Base-by-base conservation (phyloP, 2,113 vertebrate species). In the Oncorhynchus nerka region DNA sequence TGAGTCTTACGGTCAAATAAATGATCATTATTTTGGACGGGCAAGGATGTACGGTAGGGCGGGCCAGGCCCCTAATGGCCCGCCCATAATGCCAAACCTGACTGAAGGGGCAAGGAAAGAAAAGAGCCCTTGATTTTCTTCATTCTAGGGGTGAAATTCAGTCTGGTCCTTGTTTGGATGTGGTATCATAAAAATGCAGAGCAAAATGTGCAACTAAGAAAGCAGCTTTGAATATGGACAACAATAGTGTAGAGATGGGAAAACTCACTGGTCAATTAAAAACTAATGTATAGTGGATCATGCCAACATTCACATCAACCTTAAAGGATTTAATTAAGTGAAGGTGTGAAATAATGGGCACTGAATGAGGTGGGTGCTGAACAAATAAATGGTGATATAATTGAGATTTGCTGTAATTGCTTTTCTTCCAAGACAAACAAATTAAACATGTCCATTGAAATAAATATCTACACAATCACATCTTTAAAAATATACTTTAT, bases 401-500 rank as follows among this genome's bases (percentile, higher is more conserved):
- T 34, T 4, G 51, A 15, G 32, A 26, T 30, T 19, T 19, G 3
- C 24, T 51, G n/a, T 65, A 39, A 6, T 22, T 48, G 62, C 68
- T 82, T 70, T 64, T 61, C 51, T 65, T 49, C 75, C 57, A 77
- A 48, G 7, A 51, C 12, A 48, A 12, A 64, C 13, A 75, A 80
- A 59, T 72, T 22, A 74, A 75, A 28, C 78, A 13, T 9, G 20
- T 72, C 61, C 45, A 30, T 61, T 62, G 45, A 3, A 34, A 71
- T 82, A 22, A 45, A 71, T 30, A 79, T 78, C 68, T 87, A 74
- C 81, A 70, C 26, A 49, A 48, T 6, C 65, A 32, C 28, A 19
- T 26, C 24, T 78, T 64, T n/a, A 70, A 79, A 79, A 88, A 84
- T 79, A 84, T 83, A 81, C n/a, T 75, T 66, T 59, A 67, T 91